Base-by-base conservation (phyloP, 2,113 vertebrate species). In the Syrrhaptes paradoxus region DNA sequence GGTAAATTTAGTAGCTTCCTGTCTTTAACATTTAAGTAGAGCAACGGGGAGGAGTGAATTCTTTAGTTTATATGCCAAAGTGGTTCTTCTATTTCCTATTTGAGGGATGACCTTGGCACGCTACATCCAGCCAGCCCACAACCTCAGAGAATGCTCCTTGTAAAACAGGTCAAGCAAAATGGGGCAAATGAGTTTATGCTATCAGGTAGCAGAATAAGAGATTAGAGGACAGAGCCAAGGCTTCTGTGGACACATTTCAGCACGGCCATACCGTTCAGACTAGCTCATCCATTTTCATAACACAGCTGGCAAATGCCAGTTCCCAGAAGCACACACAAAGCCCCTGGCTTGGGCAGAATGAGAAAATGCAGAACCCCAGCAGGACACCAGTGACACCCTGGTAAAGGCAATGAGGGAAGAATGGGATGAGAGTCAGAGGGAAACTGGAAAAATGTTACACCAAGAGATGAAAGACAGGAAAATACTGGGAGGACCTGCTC, bases 351-450 rank as follows among this genome's bases (percentile, higher is more conserved):
- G 24, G 10, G 29, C 11, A 48, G 36, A 73, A 67, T 22, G 32
- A 77, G 54, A 62, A 77, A 41, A 73, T 5, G 22, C 49, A 81
- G 59, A 87, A 29, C 32, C 10, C 22, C 21, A 31, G 41, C 45
- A 74, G 25, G 17, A 45, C 18, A n/a, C 11, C 29, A 20, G 41
- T 9, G 15, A 73, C 15, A 38, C 8, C 12, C 21, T 36, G 49
- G 5, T 22, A 70, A 65, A 78, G 24, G 36, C 59, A 34, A 14
- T 1, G 31, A 17, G 28, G 61, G 16, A 61, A 38, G 34, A 68
- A 72, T 0, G 2, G 41, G 46, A 36, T 20, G 7, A 0, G 7
- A 76, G 25, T 22, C 52, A 36, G 46, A 79, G 21, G 13, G 46
- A 55, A 74, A 45, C 19, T n/a, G 41, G 24, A 17, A 29, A 66